A percentile compares a stretch with the other conserved stretches of the same genome.
phyloP scores from a whole-genome alignment of 1,140 invertebrate species.

The Sycobia sp. region DNA sequence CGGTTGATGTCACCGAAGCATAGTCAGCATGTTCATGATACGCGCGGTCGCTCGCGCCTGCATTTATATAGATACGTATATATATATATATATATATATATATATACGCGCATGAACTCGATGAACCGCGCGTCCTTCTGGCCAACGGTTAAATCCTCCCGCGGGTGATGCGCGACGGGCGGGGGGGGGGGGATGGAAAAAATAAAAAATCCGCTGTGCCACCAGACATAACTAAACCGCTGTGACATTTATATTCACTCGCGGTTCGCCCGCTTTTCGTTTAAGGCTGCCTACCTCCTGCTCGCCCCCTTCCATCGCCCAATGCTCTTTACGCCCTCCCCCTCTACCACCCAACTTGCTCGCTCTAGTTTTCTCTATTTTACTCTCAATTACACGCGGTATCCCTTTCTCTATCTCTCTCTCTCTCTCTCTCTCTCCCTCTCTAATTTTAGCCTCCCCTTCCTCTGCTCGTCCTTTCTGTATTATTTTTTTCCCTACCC shows the following conservation, averaged over 20 bases:
- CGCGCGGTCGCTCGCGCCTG: too few relatives aligned
- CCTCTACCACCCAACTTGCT: too few relatives aligned
- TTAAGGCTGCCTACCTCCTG: constrained; percentile 37
- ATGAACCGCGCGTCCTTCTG: too few relatives aligned
- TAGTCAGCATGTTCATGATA: too few relatives aligned
- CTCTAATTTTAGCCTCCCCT: not conserved
- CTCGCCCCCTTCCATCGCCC: not conserved
- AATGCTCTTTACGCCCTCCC: not conserved
- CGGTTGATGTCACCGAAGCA: too few relatives aligned
- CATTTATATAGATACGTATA: too few relatives aligned
- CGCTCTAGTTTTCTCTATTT: constrained; percentile 23
- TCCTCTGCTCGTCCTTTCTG: too few relatives aligned
- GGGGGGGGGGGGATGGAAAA: too few relatives aligned
- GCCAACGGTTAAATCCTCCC: constrained; percentile 37
- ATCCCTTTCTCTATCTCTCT: constrained; percentile 2
- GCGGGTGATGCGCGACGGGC: too few relatives aligned
- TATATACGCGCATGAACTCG: too few relatives aligned
- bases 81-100: too few relatives aligned
- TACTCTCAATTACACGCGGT: constrained; percentile 17
- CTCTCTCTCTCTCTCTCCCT: not conserved
- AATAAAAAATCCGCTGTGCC: constrained; percentile 32
- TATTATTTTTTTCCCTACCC: not conserved
- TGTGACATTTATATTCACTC: constrained; percentile 45
- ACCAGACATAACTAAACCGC: constrained; percentile 37
- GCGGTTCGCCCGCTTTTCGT: constrained; percentile 30